Conservation (phyloP, 2,888 invertebrate species). For the Ctena decussata region DNA sequence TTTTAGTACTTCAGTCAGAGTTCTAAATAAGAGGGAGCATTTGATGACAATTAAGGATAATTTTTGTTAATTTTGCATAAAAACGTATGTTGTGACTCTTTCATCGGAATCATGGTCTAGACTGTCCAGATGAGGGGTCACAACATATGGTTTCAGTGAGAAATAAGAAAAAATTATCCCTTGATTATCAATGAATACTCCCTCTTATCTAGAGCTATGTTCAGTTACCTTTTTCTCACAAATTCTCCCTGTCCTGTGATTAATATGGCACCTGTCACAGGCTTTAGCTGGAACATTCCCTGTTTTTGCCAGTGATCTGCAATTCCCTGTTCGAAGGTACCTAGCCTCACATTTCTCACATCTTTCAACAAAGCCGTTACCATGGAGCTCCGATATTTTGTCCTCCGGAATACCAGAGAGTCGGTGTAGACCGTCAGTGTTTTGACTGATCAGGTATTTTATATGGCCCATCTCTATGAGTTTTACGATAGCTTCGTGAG, state of each 20-base stretch:
- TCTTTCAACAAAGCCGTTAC: conserved; percentile 79
- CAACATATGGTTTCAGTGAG: too few relatives aligned
- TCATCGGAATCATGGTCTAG: too few relatives aligned
- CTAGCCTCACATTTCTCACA: conserved; percentile 79
- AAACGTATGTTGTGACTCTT: too few relatives aligned
- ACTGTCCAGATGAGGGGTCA: too few relatives aligned
- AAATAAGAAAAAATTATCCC: too few relatives aligned
- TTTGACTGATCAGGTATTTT: conserved; percentile 82
- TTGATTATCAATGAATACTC: too few relatives aligned
- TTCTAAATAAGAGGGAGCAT: too few relatives aligned
- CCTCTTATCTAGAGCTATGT: too few relatives aligned
- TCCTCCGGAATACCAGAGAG: conserved; percentile 77
- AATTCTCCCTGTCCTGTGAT: conserved; percentile 78
- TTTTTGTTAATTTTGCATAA: too few relatives aligned
- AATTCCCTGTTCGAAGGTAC: conserved; percentile 41
- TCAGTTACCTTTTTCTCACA: conserved; percentile 76
- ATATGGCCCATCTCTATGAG: conserved; percentile 76
- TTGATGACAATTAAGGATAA: too few relatives aligned
- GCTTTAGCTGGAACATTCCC: conserved; percentile 64
- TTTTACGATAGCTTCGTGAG: conserved; percentile 80
- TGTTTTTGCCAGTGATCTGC: not conserved
- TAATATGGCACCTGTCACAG: conserved; percentile 76
- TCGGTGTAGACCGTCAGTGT: conserved; percentile 82
- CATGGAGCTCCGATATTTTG: conserved; percentile 82
- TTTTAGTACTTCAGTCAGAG: too few relatives aligned